Base-by-base conservation (phyloP, 2,888 invertebrate genomes). In the Cephus sareptanus region DNA sequence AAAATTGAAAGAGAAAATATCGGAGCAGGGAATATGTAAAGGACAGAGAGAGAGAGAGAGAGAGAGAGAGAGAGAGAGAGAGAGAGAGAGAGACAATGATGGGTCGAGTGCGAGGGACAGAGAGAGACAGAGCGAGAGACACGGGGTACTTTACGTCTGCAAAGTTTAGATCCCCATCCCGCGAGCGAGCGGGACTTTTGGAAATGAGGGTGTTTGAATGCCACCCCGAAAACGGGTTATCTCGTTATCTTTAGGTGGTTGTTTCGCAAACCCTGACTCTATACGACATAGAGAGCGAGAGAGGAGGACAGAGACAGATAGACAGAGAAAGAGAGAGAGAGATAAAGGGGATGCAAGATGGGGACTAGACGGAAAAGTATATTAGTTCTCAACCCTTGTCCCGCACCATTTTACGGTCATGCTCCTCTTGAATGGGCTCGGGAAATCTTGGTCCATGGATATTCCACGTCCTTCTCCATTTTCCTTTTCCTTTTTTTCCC, bases 131-230 rank as follows among this genome's bases (percentile, higher is more conserved):
- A 11, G 34, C 1, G 34, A 37, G 37, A 37, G 13, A 13, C 4
- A 13, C 13, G 70, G 11, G 6, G 70, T 30, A 15, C 75, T 75
- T 56, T 77, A 69, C 70, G 77, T 77, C 77, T 75, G 75, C 35
- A 75, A 77, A 77, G 75, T 77, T 77, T 77, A 30, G 30, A 70
- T 70, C n/a, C 69, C 34, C 6, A 33, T 15, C 40, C 40, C 15
- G 40, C 40, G 15, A 15, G 15, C 37, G 37, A 68, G 76, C 73
- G 76, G 76, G 78, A 81, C 84, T 86, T 88, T 86, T 84, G 84
- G 83, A 87, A 89, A 89, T 89, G 87, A 89, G 87, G 87, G 80
- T 86, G 86, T 88, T 88, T 86, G 85, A 86, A 89, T 89, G 87
- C 88, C 83, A 84, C 79, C 81, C 81, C 80, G 80, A 84, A 86